These are phyloP conservation scores for Parascotia fuliginaria DNA, from an alignment of 2,888 invertebrate species.

Conservation along the genomic window DNA sequence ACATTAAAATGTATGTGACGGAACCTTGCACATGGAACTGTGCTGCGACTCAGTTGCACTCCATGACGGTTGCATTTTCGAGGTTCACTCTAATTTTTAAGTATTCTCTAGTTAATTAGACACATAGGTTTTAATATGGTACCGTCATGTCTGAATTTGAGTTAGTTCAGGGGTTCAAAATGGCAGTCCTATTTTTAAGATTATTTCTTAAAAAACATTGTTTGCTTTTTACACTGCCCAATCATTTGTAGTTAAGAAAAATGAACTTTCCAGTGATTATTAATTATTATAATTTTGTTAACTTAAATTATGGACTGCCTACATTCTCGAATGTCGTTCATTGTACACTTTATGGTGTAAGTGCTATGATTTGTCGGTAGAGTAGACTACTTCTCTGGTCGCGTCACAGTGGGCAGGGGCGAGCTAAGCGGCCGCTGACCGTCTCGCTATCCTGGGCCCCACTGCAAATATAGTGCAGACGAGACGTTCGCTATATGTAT, in stretches of 20 bases:
- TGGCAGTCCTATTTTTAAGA: conserved; percentile 71
- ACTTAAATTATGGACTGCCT: conserved; percentile 71
- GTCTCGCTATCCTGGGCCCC: conserved; percentile 50
- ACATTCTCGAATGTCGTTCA: conserved; percentile 72
- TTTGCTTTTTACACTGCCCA: conserved; percentile 58
- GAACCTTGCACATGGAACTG: conserved; percentile 62
- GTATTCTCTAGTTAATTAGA: conserved; percentile 79
- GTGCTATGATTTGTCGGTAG: conserved; percentile 68
- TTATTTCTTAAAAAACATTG: conserved; percentile 49
- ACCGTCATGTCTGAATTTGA: conserved; percentile 83
- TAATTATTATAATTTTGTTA: conserved; percentile 42
- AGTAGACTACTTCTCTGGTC: conserved; percentile 73
- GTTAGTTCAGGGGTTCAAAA: conserved; percentile 75
- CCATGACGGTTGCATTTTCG: conserved; percentile 58
- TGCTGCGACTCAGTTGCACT: conserved; percentile 30
- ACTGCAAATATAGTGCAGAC: conserved; percentile 73
- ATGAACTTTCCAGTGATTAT: conserved; percentile 60
- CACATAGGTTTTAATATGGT: conserved; percentile 72
- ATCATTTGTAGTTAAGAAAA: conserved; percentile 50
- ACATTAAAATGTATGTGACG: conserved; percentile 56
- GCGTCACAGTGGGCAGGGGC: conserved; percentile 75
- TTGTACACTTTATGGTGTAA: conserved; percentile 69
- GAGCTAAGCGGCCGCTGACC: conserved; percentile 23
- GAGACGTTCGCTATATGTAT: conserved; percentile 44
- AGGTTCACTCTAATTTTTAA: conserved; percentile 75